A percentile compares a stretch with the other conserved stretches of the same genome.
phyloP scores from a whole-genome alignment of 2,888 invertebrate species.

The Caenorhabditis sp. region DNA sequence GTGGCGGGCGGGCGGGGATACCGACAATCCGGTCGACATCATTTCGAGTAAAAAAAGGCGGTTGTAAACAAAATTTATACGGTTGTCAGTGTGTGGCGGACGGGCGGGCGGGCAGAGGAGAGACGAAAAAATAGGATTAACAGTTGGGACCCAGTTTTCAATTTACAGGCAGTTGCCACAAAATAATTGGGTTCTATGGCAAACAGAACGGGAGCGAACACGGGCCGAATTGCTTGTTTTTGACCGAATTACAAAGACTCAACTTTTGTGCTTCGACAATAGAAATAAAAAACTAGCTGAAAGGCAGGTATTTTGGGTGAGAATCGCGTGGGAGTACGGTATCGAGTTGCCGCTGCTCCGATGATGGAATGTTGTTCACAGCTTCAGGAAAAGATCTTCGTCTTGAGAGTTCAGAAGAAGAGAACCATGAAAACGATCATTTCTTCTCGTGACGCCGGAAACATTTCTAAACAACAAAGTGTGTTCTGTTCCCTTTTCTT shows the following conservation, averaged over 20 bases:
- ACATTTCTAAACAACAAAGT: neutral
- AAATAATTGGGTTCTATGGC: slow-evolving; percentile 45
- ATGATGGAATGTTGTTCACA: no score
- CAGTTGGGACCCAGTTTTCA: slow-evolving; percentile 36
- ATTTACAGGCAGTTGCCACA: slow-evolving; percentile 23
- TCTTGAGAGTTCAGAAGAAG: neutral
- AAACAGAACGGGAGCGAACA: slow-evolving; percentile 26
- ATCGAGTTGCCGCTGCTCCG: no score
- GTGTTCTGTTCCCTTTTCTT: neutral
- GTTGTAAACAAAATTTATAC: slow-evolving; percentile 34
- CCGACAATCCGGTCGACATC: slow-evolving; percentile 41
- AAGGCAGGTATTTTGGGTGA: neutral
- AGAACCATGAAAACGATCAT: neutral
- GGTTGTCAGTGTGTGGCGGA: neutral
- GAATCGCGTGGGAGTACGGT: neutral
- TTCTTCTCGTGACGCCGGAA: neutral
- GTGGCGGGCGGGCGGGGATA: neutral
- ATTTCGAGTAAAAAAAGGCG: slow-evolving; percentile 10
- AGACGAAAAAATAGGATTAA: slow-evolving; percentile 45
- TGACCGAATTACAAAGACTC: slow-evolving; percentile 1
- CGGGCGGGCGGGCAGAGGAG: neutral
- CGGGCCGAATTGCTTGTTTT: slow-evolving; percentile 14
- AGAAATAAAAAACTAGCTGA: neutral
- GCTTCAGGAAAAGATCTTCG: no score
- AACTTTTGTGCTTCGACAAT: neutral